These are phyloP conservation scores for Cromileptes altivelis DNA, from an alignment of 2,113 vertebrate genomes.

Conservation along the genomic window DNA sequence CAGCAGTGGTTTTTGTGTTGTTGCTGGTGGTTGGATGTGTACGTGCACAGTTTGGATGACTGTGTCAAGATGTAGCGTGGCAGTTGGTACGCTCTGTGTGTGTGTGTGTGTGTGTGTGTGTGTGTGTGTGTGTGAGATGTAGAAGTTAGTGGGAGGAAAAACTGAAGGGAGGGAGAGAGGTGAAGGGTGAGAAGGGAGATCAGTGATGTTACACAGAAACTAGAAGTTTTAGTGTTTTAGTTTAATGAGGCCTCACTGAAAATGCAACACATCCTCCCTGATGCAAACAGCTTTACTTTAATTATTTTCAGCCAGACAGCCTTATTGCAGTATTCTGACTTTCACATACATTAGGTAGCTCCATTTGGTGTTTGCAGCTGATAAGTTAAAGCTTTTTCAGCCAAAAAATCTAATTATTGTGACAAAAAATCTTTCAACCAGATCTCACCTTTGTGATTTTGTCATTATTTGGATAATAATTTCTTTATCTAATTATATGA, in stretches of 20 bases:
- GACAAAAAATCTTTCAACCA: not conserved
- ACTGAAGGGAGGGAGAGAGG: constrained; percentile 66
- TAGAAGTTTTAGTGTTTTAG: not conserved
- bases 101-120: not conserved
- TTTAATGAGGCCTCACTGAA: not conserved
- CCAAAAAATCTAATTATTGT: not conserved
- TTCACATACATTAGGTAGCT: not conserved
- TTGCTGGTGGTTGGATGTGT: not conserved
- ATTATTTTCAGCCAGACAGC: not conserved
- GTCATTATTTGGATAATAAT: not conserved
- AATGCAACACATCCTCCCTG: not conserved
- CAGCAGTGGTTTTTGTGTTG: not conserved
- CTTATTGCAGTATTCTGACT: too few species aligned
- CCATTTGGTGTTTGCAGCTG: constrained; percentile 3
- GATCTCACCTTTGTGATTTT: not conserved
- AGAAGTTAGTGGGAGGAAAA: constrained; percentile 10
- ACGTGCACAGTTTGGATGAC: not conserved
- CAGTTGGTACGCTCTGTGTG: not conserved
- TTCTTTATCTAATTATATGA: not conserved
- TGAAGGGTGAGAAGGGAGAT: constrained; percentile 77
- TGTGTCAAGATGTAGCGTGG: constrained; percentile 1
- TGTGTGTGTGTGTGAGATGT: not conserved
- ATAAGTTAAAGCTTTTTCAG: not conserved
- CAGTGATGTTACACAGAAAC: constrained; percentile 39
- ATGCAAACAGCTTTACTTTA: not conserved